Base-by-base conservation (phyloP, 2,113 vertebrate genomes). In the Plotosus lineatus region DNA sequence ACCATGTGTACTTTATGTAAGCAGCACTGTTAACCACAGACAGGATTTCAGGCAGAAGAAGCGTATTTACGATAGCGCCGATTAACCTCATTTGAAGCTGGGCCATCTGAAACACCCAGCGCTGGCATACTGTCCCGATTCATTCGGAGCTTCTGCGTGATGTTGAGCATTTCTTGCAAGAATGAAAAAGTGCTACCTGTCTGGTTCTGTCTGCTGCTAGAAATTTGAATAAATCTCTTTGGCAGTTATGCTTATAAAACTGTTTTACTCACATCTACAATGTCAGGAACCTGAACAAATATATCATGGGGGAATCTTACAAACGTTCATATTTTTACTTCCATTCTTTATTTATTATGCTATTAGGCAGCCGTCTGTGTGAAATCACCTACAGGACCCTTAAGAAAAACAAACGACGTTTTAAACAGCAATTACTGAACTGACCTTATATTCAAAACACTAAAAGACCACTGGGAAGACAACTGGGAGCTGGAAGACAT, bases 201-300 rank as follows among this genome's bases (percentile, higher is more conserved):
- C 56, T 60, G 26, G 31, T 15, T 28, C 56, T 1, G 56, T 60
- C 56, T 31, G 56, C 56, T 60, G 56, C 26, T 26, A 31, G 56
- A 60, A 26, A 60, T 31, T 60, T 31, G 2, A 60, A 60, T 31
- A 4, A 58, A 10, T 58, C 55, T 31, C 26, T 56, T 26, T 5
- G 56, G 56, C 56, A 60, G 56, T 60, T 60, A 15, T 60, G 56
- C 56, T 60, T 60, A 60, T 12, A 60, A 15, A 31, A 60, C 56
- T 31, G 6, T 60, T 60, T 15, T 14, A 17, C 56, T 60, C 12
- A 31, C 26, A 28, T 60, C 11, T 31, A 31, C 26, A 31, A 15
- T 60, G 14, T 61, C 58, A 33, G 6, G 58, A 4, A 61, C 12
- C 28, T 28, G 0, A 15, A 19, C 58, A 61, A 61, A 61, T 61